These are phyloP conservation scores for Amia ocellicauda DNA, from an alignment of 2,113 vertebrate genomes.

Conservation along the genomic window DNA sequence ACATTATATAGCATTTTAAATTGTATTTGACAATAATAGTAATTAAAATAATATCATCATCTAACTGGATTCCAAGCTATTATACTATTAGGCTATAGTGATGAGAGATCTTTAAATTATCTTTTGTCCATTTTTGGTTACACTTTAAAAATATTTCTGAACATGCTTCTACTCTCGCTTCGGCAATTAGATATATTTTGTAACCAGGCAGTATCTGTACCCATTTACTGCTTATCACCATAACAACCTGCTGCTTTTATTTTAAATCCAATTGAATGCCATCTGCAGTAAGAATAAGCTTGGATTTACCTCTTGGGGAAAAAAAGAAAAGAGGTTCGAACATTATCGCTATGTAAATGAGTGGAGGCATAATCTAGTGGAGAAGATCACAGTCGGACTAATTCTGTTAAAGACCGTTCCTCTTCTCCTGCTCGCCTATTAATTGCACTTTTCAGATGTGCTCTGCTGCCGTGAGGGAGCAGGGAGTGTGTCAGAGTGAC, in stretches of 20 bases:
- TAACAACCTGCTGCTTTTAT: slow-evolving; percentile 11
- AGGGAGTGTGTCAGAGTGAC: too few relatives aligned
- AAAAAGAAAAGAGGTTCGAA: slow-evolving; percentile 16
- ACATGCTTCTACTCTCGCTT: background rate
- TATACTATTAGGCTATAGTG: too few relatives aligned
- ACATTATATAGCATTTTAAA: too few relatives aligned
- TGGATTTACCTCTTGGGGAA: slow-evolving; percentile 14
- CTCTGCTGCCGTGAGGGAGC: too few relatives aligned
- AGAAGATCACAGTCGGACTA: slow-evolving; percentile 8
- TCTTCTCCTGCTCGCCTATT: background rate
- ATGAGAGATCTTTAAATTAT: background rate
- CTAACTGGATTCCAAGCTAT: too few relatives aligned
- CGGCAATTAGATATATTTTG: slow-evolving; percentile 6
- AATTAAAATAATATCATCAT: too few relatives aligned
- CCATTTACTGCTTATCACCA: slow-evolving; percentile 18
- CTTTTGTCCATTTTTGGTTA: too few relatives aligned
- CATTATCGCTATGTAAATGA: slow-evolving; percentile 50
- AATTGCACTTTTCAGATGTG: background rate
- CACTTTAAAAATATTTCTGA: background rate
- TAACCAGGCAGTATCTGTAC: slow-evolving; percentile 3
- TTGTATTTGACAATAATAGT: too few relatives aligned
- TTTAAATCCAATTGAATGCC: slow-evolving; percentile 21
- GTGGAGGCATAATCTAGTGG: slow-evolving; percentile 22
- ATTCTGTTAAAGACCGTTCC: background rate
- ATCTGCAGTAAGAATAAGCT: slow-evolving; percentile 3